Base-by-base conservation (phyloP, 2,113 vertebrate genomes). In the Carollia perspicillata region DNA sequence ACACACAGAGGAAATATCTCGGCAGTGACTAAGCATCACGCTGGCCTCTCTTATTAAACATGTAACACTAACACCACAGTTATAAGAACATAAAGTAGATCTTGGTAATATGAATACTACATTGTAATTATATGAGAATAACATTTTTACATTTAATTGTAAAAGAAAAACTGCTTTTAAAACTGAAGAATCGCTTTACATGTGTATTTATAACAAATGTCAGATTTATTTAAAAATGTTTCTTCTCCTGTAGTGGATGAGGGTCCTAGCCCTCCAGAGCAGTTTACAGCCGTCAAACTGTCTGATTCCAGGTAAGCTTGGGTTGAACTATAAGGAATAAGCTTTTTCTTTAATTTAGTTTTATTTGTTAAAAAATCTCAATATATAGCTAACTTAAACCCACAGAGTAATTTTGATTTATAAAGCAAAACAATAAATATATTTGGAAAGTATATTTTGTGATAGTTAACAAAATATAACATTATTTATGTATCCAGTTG, bases 261-360 rank as follows among this genome's bases (percentile, higher is more conserved):
- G 97, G 99, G 99, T 22, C 99, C 99, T 6, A 99, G 99, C 97
- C 99, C 99, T 89, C 99, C 99, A 3, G 99, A 99, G 93, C 99
- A 99, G 97, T 99, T 99, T 71, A 99, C 99, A 44, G 99, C 99
- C 28, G 98, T 99, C 88, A 99, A 99, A 95, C 83, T 99, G 68
- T 99, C 99, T n/a, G 99, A 99, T 95, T 97, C 98, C 83, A 99
- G 99, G 99, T 99, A 97, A 98, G 84, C 28, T 65, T 77, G 60
- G 75, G 22, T 89, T 75, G 49, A 84, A 75, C 75, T 90, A 30
- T 66, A 89, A 77, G 83, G 68, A 66, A 23, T 72, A 63, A 86
- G 8, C 40, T 58, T 78, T 94, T 83, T 87, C 55, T 28, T 75
- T 8, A 18, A 74, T 22, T 79, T 83, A 42, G 79, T 77, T 72